Conservation (phyloP, 2,797 vertebrate species). For the Myiotriccus ornatus region DNA sequence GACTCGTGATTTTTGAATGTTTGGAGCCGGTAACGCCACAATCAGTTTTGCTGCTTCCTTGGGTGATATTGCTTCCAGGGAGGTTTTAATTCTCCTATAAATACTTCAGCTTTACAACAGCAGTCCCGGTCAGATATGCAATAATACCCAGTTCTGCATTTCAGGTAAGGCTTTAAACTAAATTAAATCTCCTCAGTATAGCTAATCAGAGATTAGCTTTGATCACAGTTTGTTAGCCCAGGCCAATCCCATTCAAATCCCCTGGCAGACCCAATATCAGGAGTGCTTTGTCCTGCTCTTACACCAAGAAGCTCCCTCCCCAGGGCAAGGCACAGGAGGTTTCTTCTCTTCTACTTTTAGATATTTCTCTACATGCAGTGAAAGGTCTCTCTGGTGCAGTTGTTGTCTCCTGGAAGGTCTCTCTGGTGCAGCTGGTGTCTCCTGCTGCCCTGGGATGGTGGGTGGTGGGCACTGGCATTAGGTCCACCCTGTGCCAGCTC, state of each 20-base stretch:
- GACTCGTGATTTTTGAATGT: background rate
- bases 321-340: background rate
- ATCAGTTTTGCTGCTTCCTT: background rate
- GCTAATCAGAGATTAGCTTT: conserved; percentile 63
- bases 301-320: background rate
- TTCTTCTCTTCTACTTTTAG: background rate
- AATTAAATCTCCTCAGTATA: conserved; percentile 39
- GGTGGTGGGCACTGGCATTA: background rate
- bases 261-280: background rate
- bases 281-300: background rate
- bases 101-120: conserved; percentile 5
- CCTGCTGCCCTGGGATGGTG: background rate
- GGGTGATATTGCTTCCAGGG: background rate
- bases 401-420: accelerated
- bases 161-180: conserved; percentile 52
- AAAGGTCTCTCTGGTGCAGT: accelerated
- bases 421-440: accelerated
- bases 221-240: conserved; percentile 58
- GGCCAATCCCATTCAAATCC: conserved; percentile 30
- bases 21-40: background rate
- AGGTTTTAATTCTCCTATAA: conserved; percentile 42
- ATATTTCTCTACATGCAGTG: accelerated
- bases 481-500: accelerated
- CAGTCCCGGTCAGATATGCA: background rate
- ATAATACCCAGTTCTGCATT: conserved; percentile 45